These are phyloP conservation scores for Aphis gossypii DNA, from an alignment of 1,140 invertebrate genomes.

Conservation along the genomic window DNA sequence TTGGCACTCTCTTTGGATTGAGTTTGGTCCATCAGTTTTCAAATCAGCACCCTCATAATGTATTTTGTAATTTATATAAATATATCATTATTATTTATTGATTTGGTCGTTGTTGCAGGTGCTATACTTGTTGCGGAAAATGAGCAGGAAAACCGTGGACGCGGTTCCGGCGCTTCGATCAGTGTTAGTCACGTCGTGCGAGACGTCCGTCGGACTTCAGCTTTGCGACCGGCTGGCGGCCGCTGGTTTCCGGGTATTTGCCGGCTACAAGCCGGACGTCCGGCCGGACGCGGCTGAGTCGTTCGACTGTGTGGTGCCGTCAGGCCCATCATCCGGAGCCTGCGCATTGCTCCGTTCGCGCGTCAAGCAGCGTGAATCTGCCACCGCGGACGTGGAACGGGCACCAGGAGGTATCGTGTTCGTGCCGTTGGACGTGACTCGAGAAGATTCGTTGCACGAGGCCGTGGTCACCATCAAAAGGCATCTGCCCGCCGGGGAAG, in stretches of 20 bases:
- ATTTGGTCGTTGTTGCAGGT: not conserved
- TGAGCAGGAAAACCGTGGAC: constrained; percentile 38
- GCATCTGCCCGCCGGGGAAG: constrained; percentile 81
- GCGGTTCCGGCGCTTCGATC: constrained; percentile 61
- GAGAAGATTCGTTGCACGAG: constrained; percentile 80
- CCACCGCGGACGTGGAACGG: constrained; percentile 56
- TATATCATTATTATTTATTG: not conserved
- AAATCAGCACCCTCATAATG: not conserved
- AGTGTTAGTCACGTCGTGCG: constrained; percentile 79
- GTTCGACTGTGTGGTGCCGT: constrained; percentile 63
- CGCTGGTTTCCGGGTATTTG: constrained; percentile 78
- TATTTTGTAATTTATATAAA: not conserved
- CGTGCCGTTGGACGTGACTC: constrained; percentile 78
- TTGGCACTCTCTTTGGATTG: no score
- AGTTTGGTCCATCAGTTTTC: no score
- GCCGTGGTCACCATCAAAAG: constrained; percentile 78
- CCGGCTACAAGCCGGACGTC: constrained; percentile 68
- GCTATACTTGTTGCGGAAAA: constrained; percentile 44
- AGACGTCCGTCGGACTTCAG: constrained; percentile 78
- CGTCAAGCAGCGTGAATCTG: constrained; percentile 66
- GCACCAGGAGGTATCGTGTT: constrained; percentile 69
- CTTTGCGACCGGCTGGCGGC: constrained; percentile 73
- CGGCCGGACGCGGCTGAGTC: constrained; percentile 63
- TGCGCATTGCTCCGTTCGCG: constrained; percentile 71
- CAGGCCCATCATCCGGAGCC: constrained; percentile 64